Conservation (phyloP, 2,888 invertebrate genomes). For the Digitonthophagus gazella region DNA sequence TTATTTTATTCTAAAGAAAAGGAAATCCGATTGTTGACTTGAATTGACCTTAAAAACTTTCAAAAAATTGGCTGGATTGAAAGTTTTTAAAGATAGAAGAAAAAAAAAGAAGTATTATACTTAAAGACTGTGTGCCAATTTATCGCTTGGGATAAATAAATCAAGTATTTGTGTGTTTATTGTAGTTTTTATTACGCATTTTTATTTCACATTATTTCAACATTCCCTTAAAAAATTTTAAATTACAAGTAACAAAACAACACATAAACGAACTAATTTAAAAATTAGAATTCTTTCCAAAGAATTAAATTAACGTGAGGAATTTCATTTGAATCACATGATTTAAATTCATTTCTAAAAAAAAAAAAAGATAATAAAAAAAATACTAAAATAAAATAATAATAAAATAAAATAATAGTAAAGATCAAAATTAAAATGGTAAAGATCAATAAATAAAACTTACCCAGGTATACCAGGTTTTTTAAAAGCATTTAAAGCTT, state of each 20-base stretch:
- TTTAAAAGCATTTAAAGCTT: slow-evolving; percentile 61
- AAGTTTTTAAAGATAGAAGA: not conserved
- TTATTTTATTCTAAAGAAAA: not conserved
- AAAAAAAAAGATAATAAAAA: slow-evolving; percentile 25
- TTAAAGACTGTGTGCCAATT: not conserved
- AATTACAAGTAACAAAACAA: not conserved
- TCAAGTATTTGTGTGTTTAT: not conserved
- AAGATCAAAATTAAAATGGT: slow-evolving; percentile 15
- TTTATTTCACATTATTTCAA: not conserved
- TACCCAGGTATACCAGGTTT: slow-evolving; percentile 61
- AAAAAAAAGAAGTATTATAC: not conserved
- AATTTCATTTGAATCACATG: slow-evolving; percentile 60
- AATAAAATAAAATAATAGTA: slow-evolving; percentile 1
- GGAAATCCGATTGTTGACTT: not conserved
- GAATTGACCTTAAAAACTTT: not conserved
- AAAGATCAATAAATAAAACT: slow-evolving; percentile 39
- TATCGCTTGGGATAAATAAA: not conserved
- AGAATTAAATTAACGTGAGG: slow-evolving; percentile 59
- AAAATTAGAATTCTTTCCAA: slow-evolving; percentile 19
- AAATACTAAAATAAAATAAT: slow-evolving; percentile 14
- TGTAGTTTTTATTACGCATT: not conserved
- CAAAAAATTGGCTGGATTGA: not conserved
- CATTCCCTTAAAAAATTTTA: not conserved
- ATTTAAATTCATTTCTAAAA: slow-evolving; percentile 65
- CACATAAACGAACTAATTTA: not conserved